Percentiles rank a stretch among this genome's conserved stretches.
Evolutionary conservation across 2,113 vertebrate species (phyloP).

Genomic region (Anoplopoma fimbria): DNA sequence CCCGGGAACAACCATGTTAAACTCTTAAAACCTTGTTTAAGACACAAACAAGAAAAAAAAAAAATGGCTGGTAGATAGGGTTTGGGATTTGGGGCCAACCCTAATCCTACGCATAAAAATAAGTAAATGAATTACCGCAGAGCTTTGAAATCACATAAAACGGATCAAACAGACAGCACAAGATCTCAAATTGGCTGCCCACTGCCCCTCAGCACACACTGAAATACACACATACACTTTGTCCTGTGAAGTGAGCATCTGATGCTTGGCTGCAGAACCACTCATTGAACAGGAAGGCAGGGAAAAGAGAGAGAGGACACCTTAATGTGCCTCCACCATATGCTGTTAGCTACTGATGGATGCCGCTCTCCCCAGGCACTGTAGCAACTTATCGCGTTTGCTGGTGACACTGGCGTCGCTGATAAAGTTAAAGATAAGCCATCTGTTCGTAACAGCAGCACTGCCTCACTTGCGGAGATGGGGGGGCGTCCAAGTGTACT

Average conservation of each 20-base stretch:
- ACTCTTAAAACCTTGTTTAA: constrained; percentile 17
- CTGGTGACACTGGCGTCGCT: constrained; percentile 44
- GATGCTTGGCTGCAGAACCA: constrained; percentile 63
- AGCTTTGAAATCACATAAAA: constrained; percentile 50
- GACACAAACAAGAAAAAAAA: not conserved
- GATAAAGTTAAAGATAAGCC: constrained; percentile 79
- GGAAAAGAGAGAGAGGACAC: constrained; percentile 53
- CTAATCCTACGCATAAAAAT: constrained; percentile 4
- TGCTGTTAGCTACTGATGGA: constrained; percentile 72
- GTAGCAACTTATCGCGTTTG: constrained; percentile 64
- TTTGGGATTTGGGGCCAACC: not conserved
- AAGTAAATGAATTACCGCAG: constrained; percentile 23
- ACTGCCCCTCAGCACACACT: constrained; percentile 17
- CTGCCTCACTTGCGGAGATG: constrained; percentile 28
- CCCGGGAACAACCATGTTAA: not conserved
- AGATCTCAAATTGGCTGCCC: constrained; percentile 46
- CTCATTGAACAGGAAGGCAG: constrained; percentile 45
- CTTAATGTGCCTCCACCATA: constrained; percentile 73
- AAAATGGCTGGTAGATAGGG: not conserved
- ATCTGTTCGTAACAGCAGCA: constrained; percentile 74
- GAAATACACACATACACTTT: constrained; percentile 22
- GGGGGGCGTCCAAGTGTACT: constrained; percentile 15
- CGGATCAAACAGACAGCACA: constrained; percentile 41
- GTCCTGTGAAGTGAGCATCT: constrained; percentile 71
- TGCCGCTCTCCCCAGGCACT: constrained; percentile 60